Evolutionary conservation across 2,888 invertebrate genomes (phyloP).

Genomic region (Agrochola lota): DNA sequence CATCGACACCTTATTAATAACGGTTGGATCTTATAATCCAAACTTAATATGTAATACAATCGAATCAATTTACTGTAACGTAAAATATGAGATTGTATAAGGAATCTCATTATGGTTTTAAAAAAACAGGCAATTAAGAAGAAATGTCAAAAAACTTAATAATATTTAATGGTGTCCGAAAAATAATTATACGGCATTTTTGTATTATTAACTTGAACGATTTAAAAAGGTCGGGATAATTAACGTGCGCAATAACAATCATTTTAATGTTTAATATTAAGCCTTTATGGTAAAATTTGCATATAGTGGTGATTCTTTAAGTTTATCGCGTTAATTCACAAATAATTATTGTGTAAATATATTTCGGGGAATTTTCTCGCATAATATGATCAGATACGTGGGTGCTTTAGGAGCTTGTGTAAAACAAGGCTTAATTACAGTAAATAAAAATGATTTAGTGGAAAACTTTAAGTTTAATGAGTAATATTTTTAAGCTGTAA

Average conservation of each 20-base stretch:
- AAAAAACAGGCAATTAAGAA: conserved; percentile 73
- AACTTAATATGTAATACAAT: conserved; percentile 62
- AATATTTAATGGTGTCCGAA: conserved; percentile 78
- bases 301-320: conserved; percentile 76
- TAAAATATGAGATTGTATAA: conserved; percentile 71
- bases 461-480: conserved; percentile 8
- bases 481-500: background rate
- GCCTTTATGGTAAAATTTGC: conserved; percentile 80
- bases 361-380: conserved; percentile 68
- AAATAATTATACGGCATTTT: conserved; percentile 82
- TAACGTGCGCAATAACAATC: conserved; percentile 85
- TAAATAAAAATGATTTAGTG: conserved; percentile 48
- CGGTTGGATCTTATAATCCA: conserved; percentile 51
- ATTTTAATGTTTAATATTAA: conserved; percentile 79
- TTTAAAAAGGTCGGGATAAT: conserved; percentile 86
- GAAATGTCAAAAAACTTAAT: conserved; percentile 75
- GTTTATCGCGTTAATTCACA: conserved; percentile 76
- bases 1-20: conserved; percentile 61
- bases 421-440: conserved; percentile 55
- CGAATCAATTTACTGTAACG: conserved; percentile 60
- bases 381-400: conserved; percentile 64
- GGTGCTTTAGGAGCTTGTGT: conserved; percentile 51
- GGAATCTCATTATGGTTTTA: conserved; percentile 71
- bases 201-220: conserved; percentile 79
- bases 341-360: conserved; percentile 74